phyloP scores from a whole-genome alignment of 2,888 invertebrate species.

The Eueremaeus valkanovi region DNA sequence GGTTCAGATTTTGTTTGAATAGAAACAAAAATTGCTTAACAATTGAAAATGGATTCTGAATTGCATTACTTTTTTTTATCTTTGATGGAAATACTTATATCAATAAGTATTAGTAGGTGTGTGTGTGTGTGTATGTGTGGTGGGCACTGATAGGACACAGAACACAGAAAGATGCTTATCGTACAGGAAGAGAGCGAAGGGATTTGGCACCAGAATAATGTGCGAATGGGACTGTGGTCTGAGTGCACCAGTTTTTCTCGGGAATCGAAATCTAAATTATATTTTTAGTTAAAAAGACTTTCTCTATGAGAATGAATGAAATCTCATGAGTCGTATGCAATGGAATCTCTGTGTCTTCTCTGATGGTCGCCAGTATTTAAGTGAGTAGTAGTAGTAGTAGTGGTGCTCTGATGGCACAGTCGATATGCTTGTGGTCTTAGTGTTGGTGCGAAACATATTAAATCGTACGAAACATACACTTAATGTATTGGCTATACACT shows the following conservation, averaged over 20 bases:
- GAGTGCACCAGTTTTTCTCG: not conserved
- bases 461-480: not conserved
- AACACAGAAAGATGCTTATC: not conserved
- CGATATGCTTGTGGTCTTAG: not conserved
- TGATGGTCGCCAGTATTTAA: not conserved
- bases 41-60: not conserved
- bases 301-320: too few relatives aligned
- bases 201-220: slow-evolving; percentile 18
- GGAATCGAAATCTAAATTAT: too few relatives aligned
- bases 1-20: not conserved
- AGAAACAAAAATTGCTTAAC: not conserved
- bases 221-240: not conserved
- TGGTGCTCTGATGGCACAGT: not conserved
- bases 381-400: not conserved
- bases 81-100: too few relatives aligned
- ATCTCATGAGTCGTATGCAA: not conserved
- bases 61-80: too few relatives aligned
- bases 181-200: slow-evolving; percentile 14
- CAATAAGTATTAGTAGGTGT: not conserved
- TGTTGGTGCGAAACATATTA: slow-evolving; percentile 5
- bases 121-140: not conserved
- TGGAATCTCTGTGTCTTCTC: not conserved
- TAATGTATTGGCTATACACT: not conserved
- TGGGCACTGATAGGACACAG: not conserved
- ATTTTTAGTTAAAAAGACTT: too few relatives aligned